Base-by-base conservation (phyloP, 2,113 vertebrate species). In the Columbina picui region DNA sequence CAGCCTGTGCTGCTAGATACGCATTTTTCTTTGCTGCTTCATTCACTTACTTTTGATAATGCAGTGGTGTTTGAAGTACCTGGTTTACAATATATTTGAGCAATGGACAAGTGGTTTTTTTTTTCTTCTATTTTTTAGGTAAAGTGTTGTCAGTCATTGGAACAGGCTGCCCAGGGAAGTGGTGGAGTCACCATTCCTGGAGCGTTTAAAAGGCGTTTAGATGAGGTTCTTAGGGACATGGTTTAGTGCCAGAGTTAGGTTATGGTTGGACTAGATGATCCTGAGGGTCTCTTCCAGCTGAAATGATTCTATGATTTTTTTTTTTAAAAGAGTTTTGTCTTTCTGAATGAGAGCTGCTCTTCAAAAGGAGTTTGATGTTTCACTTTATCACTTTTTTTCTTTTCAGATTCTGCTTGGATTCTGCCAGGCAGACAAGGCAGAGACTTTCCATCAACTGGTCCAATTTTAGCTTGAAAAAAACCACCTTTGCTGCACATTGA, bases 361-460 rank as follows among this genome's bases (percentile, higher is more conserved):
- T 78, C 68, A 61, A 67, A 81, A 79, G n/a, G 63, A 32, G 12
- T 43, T 3, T 74, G 77, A 43, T 43, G 6, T 86, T 94, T 96
- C 12, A 95, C 18, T 84, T 80, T 63, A 25, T 55, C 9, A 3
- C 38, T 77, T 49, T 25, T 90, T 91, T 61, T 96, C 57, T 94
- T 73, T 81, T 20, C 97, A 99, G 99, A 89, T 99, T 99, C 97
- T 99, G 99, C 97, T 98, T 99, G 98, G 99, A 99, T 97, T 99
- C 99, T 55, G 99, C 99, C 38, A 98, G 99, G 89, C 99, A 99
- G 98, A 99, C 98, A 23, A 99, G 99, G 79, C 99, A 99, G 82
- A 98, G 99, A 94, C 98, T 99, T 86, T 99, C 99, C 91, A 99
- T 99, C 98, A 99, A 99, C 98, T 99, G 99, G 99, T 99, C 99